Evolutionary conservation across 1,140 invertebrate genomes (phyloP).

Genomic region (Apis dorsata): DNA sequence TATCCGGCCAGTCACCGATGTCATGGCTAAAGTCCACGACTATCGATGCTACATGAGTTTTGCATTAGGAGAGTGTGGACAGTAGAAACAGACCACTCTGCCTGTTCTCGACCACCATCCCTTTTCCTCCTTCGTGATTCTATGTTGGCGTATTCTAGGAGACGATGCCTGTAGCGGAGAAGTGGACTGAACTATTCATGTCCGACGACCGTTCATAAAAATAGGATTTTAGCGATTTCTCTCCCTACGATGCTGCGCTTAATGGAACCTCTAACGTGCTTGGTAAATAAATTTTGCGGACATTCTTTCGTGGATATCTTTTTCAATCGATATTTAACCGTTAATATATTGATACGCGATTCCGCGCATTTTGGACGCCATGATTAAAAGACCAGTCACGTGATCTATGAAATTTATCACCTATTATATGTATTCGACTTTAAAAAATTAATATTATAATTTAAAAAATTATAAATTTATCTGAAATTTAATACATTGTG

Average conservation of each 20-base stretch:
- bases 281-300: slow-evolving; percentile 67
- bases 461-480: no score
- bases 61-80: slow-evolving; percentile 59
- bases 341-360: neutral
- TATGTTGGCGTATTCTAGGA: slow-evolving; percentile 21
- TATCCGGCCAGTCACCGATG: neutral
- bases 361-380: neutral
- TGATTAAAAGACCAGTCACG: neutral
- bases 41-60: slow-evolving; percentile 63
- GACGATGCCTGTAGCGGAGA: slow-evolving; percentile 26
- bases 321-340: neutral
- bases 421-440: no score
- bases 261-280: slow-evolving; percentile 52
- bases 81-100: slow-evolving; percentile 46
- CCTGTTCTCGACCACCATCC: slow-evolving; percentile 16
- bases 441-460: no score
- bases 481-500: neutral
- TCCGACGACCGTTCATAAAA: slow-evolving; percentile 65
- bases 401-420: neutral
- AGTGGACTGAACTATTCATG: slow-evolving; percentile 58
- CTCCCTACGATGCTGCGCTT: slow-evolving; percentile 57
- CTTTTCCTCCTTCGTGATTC: slow-evolving; percentile 20
- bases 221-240: slow-evolving; percentile 70
- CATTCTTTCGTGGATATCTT: slow-evolving; percentile 34
- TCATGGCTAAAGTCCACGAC: slow-evolving; percentile 22